Conservation (phyloP, 1,140 invertebrate species). For the Dinothrombium tinctorium region DNA sequence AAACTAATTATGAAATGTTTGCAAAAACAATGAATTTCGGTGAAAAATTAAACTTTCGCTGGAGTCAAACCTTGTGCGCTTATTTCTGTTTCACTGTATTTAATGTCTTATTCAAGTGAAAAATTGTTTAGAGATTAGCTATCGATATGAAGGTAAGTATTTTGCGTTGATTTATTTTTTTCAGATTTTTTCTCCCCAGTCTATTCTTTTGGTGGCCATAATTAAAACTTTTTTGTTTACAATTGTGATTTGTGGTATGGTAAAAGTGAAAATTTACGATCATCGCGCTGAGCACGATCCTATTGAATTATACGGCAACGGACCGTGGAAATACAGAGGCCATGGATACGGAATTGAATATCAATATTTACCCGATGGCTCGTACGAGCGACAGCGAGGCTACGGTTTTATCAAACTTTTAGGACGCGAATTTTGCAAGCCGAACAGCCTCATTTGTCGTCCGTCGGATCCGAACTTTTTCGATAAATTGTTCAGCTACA, state of each 20-base stretch:
- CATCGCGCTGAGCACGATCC: conserved; percentile 9
- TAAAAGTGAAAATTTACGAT: conserved; percentile 9
- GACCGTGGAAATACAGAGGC: conserved; percentile 5
- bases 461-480: neutral
- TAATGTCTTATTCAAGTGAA: too few relatives aligned
- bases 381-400: conserved; percentile 5
- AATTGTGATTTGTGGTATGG: neutral
- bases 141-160: too few relatives aligned
- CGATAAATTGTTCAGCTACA: neutral
- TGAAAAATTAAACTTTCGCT: too few relatives aligned
- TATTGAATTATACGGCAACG: neutral
- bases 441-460: neutral
- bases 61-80: too few relatives aligned
- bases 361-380: conserved; percentile 3
- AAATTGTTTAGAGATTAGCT: too few relatives aligned
- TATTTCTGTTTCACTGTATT: too few relatives aligned
- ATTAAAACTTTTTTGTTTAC: too few relatives aligned
- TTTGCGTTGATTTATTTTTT: too few relatives aligned
- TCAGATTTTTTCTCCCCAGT: too few relatives aligned
- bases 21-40: too few relatives aligned
- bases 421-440: conserved; percentile 7
- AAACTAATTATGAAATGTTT: too few relatives aligned
- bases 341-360: conserved; percentile 10
- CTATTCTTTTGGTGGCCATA: too few relatives aligned
- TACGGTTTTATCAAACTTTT: conserved; percentile 6